These are phyloP conservation scores for Eospalax fontanierii DNA, from an alignment of 2,797 vertebrate genomes.

Conservation along the genomic window DNA sequence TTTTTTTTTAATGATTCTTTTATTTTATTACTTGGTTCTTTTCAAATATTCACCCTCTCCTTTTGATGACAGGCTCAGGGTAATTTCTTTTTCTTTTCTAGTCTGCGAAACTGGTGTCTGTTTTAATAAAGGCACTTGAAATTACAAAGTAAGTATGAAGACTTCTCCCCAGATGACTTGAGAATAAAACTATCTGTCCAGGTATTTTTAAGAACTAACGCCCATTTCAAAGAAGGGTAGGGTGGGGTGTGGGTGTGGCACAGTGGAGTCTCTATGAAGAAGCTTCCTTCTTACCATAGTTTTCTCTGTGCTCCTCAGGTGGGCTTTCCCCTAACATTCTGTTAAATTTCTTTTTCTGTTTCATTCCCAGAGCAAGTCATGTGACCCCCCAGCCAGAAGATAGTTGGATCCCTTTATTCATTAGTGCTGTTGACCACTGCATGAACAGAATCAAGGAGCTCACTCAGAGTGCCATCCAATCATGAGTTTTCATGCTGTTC, in stretches of 20 bases:
- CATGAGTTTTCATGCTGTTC: conserved; percentile 81
- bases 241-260: not conserved
- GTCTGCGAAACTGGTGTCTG: conserved; percentile 92
- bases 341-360: conserved; percentile 67
- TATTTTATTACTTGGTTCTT: conserved; percentile 15
- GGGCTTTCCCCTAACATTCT: not conserved
- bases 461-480: conserved; percentile 90
- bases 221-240: not conserved
- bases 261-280: conserved; percentile 48
- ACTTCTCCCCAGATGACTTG: not conserved
- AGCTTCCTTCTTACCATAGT: conserved; percentile 35
- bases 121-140: conserved; percentile 94
- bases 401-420: conserved; percentile 95
- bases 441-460: conserved; percentile 93
- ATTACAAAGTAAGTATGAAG: conserved; percentile 93
- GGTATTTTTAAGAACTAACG: not conserved
- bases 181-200: conserved; percentile 1
- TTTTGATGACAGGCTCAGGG: conserved; percentile 36
- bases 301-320: conserved; percentile 7
- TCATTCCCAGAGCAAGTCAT: conserved; percentile 92
- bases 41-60: conserved; percentile 42
- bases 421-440: conserved; percentile 93
- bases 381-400: conserved; percentile 93
- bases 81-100: conserved; percentile 86
- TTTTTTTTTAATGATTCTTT: not conserved